Evolutionary conservation across 2,113 vertebrate species (phyloP).

Genomic region (Platysteira castanea): DNA sequence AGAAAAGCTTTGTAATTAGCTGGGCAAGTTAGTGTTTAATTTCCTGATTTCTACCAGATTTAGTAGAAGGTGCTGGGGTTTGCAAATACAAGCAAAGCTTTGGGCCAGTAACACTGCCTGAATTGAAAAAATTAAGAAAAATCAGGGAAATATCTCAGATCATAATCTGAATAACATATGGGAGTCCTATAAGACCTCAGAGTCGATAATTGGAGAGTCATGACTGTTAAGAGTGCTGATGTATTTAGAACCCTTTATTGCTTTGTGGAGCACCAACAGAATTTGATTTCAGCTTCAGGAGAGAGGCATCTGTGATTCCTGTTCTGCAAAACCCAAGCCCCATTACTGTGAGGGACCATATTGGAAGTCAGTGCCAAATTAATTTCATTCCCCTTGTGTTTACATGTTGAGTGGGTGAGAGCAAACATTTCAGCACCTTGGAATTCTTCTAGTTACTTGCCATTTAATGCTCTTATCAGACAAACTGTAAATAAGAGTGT

Average conservation of each 20-base stretch:
- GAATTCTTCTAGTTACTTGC: conserved; percentile 52
- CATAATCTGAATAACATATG: neutral
- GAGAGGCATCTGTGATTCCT: neutral
- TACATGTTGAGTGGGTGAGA: conserved; percentile 45
- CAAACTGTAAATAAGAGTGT: conserved; percentile 67
- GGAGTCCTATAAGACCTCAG: neutral
- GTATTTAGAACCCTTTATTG: neutral
- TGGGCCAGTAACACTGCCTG: neutral
- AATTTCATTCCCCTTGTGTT: conserved; percentile 19
- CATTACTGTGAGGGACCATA: neutral
- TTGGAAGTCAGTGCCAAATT: neutral
- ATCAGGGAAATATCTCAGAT: neutral
- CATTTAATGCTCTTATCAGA: conserved; percentile 68
- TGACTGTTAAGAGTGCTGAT: neutral
- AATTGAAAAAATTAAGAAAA: neutral
- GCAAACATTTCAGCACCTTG: conserved; percentile 37
- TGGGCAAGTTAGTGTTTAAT: neutral
- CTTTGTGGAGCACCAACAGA: neutral
- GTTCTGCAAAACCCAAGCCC: neutral
- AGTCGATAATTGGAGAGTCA: neutral
- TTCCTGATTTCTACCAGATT: neutral
- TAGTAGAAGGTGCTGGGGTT: neutral
- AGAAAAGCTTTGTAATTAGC: neutral
- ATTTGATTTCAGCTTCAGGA: neutral
- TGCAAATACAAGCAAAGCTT: neutral